These are phyloP conservation scores for Gortyna flavago DNA, from an alignment of 2,888 invertebrate species.

Conservation along the genomic window DNA sequence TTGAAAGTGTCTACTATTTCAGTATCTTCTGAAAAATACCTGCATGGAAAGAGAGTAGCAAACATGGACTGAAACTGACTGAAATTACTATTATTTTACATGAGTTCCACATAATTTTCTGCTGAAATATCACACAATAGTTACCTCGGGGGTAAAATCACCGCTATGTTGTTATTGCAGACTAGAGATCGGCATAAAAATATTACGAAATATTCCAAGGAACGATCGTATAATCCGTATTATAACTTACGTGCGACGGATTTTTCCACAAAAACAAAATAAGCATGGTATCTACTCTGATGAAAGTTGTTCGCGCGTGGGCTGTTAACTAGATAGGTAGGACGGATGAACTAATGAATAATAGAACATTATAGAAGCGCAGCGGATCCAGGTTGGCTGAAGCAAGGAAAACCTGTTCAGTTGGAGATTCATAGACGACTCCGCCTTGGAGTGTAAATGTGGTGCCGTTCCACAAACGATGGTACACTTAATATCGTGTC, in stretches of 20 bases:
- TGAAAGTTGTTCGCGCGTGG: constrained; percentile 49
- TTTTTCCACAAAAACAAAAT: constrained; percentile 54
- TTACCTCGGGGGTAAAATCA: neutral
- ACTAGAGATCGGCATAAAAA: constrained; percentile 30
- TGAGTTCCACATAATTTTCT: neutral
- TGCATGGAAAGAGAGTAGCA: neutral
- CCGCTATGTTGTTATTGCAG: neutral
- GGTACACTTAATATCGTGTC: neutral
- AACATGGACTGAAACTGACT: neutral
- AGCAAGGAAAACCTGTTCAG: neutral
- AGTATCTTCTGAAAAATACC: neutral
- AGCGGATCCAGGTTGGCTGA: neutral
- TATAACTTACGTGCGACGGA: constrained; percentile 33
- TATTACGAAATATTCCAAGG: constrained; percentile 39
- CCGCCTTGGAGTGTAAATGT: neutral
- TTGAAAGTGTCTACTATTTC: neutral
- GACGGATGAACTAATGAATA: constrained; percentile 8
- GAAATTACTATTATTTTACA: neutral
- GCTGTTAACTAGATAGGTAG: constrained; percentile 24
- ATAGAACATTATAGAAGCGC: constrained; percentile 3
- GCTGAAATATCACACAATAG: neutral
- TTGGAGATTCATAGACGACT: neutral
- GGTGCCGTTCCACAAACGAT: neutral
- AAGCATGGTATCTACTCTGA: constrained; percentile 21
- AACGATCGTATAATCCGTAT: constrained; percentile 29